phyloP scores from a whole-genome alignment of 2,113 vertebrate genomes.

The Myocastor coypus region DNA sequence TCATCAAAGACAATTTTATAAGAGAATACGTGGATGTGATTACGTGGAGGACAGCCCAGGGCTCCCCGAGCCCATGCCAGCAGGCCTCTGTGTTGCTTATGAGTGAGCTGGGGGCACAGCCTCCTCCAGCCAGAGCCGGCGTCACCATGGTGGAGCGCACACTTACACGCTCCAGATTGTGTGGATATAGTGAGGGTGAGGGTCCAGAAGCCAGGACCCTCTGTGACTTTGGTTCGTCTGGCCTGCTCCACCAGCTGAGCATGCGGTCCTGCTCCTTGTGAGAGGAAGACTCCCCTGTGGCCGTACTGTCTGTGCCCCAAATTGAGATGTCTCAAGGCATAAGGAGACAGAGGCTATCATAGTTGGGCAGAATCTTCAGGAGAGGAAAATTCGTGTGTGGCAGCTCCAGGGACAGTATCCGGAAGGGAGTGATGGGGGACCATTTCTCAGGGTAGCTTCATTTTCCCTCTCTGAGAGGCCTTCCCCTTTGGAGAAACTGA shows the following conservation, averaged over 20 bases:
- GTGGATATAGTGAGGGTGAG: slow-evolving; percentile 57
- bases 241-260: slow-evolving; percentile 56
- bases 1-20: slow-evolving; percentile 24
- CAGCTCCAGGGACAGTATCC: background rate
- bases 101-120: slow-evolving; percentile 48
- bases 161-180: slow-evolving; percentile 65
- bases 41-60: slow-evolving; percentile 56
- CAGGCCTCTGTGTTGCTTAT: slow-evolving; percentile 51
- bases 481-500: background rate
- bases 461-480: background rate
- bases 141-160: slow-evolving; percentile 78
- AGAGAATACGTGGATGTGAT: slow-evolving; percentile 20
- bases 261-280: background rate
- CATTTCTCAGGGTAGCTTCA: slow-evolving; percentile 2
- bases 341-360: background rate
- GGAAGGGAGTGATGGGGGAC: background rate
- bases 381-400: background rate
- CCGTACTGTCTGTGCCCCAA: slow-evolving; percentile 17
- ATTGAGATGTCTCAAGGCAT: slow-evolving; percentile 28
- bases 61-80: slow-evolving; percentile 33
- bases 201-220: slow-evolving; percentile 68
- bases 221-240: slow-evolving; percentile 62
- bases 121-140: slow-evolving; percentile 62
- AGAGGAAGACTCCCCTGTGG: background rate
- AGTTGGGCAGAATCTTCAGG: background rate